Base-by-base conservation (phyloP, 2,888 invertebrate genomes). In the Parelbella ahira region DNA sequence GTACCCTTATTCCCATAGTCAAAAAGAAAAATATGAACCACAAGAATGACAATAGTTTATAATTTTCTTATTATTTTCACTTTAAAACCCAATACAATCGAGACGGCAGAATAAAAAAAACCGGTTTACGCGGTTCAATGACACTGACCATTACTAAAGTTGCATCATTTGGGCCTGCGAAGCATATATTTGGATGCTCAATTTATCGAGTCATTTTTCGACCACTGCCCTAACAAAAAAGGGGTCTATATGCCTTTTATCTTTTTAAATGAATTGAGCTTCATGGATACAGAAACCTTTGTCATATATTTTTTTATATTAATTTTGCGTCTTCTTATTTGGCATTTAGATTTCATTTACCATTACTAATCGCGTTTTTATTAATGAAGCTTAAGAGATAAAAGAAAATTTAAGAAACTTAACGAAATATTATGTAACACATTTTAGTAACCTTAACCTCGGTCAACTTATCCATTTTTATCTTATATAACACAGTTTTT, bases 81-180 rank as follows among this genome's bases (percentile, higher is more conserved):
- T 18, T 30, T 23, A 37, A 10, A 37, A 37, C 21, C 23, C 11
- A 34, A n/a, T n/a, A n/a, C n/a, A n/a, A n/a, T n/a, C n/a, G n/a
- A n/a, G n/a, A n/a, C 33, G 30, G 24, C 43, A 42, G 50, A 47
- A 49, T 44, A 37, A 43, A 15, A 15, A 51, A 47, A 74, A 75
- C 82, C 63, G 57, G 79, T 77, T 64, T 34, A 38, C 37, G 47
- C 58, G 80, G 74, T 51, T 81, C n/a, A 73, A 63, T 72, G 81
- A 79, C 80, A 60, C 64, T 64, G 68, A 58, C 67, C 71, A 71
- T 76, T 73, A 74, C 69, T 53, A 54, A 56, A 54, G 63, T 78
- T 82, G 80, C 76, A 76, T 80, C 73, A 78, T 54, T 65, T 50
- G 44, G 57, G 50, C 53, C 63, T 58, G 60, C 63, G 55, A 59